Base-by-base conservation (phyloP, 1,140 invertebrate species). In the Drosophila obscura region DNA sequence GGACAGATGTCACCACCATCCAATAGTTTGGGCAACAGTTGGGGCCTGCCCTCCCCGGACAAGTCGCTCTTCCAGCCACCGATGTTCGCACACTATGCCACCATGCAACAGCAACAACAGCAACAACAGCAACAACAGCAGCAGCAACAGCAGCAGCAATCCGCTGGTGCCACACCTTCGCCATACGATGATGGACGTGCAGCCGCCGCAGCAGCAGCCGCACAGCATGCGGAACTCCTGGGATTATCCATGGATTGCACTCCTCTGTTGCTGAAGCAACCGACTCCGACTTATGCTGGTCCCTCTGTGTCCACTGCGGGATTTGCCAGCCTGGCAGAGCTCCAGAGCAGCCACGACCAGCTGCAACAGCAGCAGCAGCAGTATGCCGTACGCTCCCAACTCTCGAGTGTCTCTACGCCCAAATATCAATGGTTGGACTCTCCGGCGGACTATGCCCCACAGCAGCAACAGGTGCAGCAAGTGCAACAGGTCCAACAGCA, bases 401-500 rank as follows among this genome's bases (percentile, higher is more conserved):
- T 91, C 55, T 69, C 79, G 55, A 39, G 11, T 11, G 35, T 39
- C 11, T 39, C 35, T 0, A 80, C 89, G 46, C 81, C 92, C 5
- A 95, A 95, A 77, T 94, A 94, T 78, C 94, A 94, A 71, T 95
- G 94, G 94, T 80, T 94, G 41, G 93, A 94, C 67, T 91, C 93
- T 9, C 92, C 92, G 16, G 77, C 92, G 77, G 80, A 94, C 19
- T 88, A 88, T 43, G 79, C 77, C 15, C 69, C 67, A 49, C 80
- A 55, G 72, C 76, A 16, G 43, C 71, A 35, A 56, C 81, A 49
- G 52, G 65, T 73, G n/a, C 76, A 75, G 0, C 75, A 69, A 7
- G 64, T 75, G 3, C 77, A 81, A 6, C 67, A 74, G 16, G 79
- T 78, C 35, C 80, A 77, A 41, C 68, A 69, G 28, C 83, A 71